Evolutionary conservation across 1,140 invertebrate species (phyloP).

Genomic region (Drosophila insularis): DNA sequence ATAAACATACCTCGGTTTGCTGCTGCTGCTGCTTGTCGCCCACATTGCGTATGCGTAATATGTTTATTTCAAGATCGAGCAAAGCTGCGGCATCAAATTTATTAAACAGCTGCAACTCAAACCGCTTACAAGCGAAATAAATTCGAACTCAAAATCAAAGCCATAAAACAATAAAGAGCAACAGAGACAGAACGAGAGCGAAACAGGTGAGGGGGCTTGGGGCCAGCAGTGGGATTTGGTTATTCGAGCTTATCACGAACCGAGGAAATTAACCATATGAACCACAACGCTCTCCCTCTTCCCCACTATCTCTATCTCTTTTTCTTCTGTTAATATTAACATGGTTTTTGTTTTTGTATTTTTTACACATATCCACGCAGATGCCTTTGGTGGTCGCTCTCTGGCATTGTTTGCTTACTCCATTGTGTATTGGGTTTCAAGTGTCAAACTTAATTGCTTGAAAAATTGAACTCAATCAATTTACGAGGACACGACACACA

Average conservation of each 20-base stretch:
- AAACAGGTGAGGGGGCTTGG: neutral
- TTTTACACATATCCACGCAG: conserved; percentile 13
- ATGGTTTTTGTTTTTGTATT: conserved; percentile 12
- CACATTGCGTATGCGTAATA: conserved; percentile 75
- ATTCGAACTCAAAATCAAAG: conserved; percentile 19
- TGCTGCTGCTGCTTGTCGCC: conserved; percentile 6
- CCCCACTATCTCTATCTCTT: no score
- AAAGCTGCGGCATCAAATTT: conserved; percentile 43
- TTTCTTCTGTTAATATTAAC: neutral
- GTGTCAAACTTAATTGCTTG: conserved; percentile 72
- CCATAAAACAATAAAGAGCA: neutral
- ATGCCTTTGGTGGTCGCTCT: neutral
- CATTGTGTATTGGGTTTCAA: conserved; percentile 57
- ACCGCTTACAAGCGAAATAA: conserved; percentile 10
- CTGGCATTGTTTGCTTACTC: conserved; percentile 50
- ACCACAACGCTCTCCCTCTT: neutral
- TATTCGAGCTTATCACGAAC: neutral
- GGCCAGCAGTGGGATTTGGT: neutral
- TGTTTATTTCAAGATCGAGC: conserved; percentile 45
- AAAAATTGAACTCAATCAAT: conserved; percentile 78
- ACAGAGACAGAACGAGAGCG: conserved; percentile 12
- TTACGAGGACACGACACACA: conserved; percentile 31
- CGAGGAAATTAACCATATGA: conserved; percentile 7
- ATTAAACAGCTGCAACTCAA: conserved; percentile 49
- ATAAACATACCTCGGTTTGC: no score